A percentile compares a stretch with the other conserved stretches of the same genome.
Evolutionary conservation across 1,140 invertebrate species (phyloP).

Genomic region (Sitobion miscanthi): DNA sequence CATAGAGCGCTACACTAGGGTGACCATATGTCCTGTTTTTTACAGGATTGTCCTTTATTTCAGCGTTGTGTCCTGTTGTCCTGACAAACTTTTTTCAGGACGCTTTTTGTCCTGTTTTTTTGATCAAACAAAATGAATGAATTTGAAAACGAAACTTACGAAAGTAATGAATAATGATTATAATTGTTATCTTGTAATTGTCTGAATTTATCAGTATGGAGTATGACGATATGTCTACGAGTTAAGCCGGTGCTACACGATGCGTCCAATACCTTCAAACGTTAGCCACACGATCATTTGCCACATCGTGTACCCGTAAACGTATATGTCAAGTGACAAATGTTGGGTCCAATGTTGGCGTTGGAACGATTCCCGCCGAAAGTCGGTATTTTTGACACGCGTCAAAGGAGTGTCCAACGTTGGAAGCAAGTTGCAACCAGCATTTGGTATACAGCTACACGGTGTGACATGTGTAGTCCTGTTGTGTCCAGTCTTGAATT

Average conservation of each 20-base stretch:
- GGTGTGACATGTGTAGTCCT: background rate
- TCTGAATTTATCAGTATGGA: too few relatives aligned
- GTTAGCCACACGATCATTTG: background rate
- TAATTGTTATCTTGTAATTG: too few relatives aligned
- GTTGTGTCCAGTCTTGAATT: background rate
- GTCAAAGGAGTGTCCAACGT: slow-evolving; percentile 39
- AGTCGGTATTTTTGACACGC: slow-evolving; percentile 23
- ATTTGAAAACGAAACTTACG: too few relatives aligned
- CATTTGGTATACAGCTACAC: slow-evolving; percentile 27
- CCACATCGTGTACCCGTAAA: slow-evolving; percentile 25
- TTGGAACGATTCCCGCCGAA: slow-evolving; percentile 20
- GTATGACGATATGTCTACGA: too few relatives aligned
- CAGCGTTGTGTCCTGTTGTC: too few relatives aligned
- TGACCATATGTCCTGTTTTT: too few relatives aligned
- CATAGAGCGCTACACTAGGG: too few relatives aligned
- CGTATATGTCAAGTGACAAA: background rate
- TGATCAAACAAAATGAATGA: too few relatives aligned
- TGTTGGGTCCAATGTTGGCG: slow-evolving; percentile 33
- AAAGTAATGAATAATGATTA: too few relatives aligned
- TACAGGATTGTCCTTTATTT: too few relatives aligned
- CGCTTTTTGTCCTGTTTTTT: too few relatives aligned
- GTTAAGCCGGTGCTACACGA: slow-evolving; percentile 34
- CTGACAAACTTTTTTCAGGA: too few relatives aligned
- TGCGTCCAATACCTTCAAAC: slow-evolving; percentile 34
- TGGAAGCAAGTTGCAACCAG: slow-evolving; percentile 19